Evolutionary conservation across 2,113 vertebrate species (phyloP).

Genomic region (Tragelaphus buxtoni): DNA sequence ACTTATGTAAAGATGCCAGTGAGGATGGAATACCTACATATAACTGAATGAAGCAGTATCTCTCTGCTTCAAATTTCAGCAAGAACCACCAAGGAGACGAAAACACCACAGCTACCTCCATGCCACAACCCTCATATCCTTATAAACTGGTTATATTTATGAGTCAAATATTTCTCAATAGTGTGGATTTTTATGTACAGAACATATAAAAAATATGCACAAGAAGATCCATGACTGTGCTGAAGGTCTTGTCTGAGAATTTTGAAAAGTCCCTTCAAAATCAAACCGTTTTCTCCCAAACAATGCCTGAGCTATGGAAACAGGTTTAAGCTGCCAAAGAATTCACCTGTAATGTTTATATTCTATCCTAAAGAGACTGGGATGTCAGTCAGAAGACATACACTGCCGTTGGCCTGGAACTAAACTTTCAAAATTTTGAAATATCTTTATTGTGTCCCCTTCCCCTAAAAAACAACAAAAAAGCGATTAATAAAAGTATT

Average conservation of each 20-base stretch:
- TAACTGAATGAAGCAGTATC: background rate
- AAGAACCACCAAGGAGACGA: background rate
- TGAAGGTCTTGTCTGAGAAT: background rate
- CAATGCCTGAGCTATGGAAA: conserved; percentile 30
- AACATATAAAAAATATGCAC: background rate
- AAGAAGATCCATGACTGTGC: background rate
- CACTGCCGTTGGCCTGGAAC: background rate
- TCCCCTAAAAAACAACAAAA: background rate
- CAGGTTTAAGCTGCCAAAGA: background rate
- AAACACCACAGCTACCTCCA: background rate
- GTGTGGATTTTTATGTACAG: background rate
- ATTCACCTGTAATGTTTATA: conserved; percentile 28
- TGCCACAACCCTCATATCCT: background rate
- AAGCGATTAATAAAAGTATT: background rate
- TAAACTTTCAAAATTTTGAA: background rate
- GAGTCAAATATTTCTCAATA: background rate
- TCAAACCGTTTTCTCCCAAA: conserved; percentile 38
- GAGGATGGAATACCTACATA: background rate
- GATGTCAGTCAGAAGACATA: background rate
- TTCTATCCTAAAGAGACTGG: background rate
- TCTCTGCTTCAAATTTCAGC: background rate
- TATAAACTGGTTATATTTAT: background rate
- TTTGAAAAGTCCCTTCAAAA: conserved; percentile 22
- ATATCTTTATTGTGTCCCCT: background rate
- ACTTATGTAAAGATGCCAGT: background rate